These are phyloP conservation scores for Dryobates pubescens DNA, from an alignment of 2,797 vertebrate genomes.

Conservation along the genomic window DNA sequence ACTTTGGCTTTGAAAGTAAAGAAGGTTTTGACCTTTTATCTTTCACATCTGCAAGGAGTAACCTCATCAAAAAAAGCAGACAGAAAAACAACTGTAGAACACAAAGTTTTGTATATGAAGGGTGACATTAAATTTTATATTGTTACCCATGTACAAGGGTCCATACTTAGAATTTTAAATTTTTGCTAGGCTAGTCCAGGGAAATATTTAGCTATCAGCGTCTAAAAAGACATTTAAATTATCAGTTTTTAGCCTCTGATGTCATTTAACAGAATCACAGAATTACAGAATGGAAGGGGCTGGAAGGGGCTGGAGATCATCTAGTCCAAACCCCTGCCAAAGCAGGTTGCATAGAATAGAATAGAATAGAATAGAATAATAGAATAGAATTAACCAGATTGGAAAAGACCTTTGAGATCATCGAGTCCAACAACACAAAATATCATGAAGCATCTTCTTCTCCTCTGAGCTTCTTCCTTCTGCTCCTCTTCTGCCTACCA, in stretches of 20 bases:
- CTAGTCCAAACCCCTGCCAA: no score
- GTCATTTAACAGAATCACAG: not conserved
- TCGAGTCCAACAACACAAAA: no score
- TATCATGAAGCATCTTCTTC: not conserved
- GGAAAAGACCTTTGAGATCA: no score
- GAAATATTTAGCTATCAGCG: not conserved
- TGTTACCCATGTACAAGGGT: not conserved
- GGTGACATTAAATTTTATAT: not conserved
- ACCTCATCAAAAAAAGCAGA: not conserved
- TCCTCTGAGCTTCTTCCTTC: not conserved
- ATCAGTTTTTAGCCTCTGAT: not conserved
- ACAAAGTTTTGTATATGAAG: not conserved
- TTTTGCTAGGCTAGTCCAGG: not conserved
- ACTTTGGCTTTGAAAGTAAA: not conserved
- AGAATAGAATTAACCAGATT: no score
- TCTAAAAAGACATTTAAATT: not conserved
- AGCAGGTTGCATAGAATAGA: no score
- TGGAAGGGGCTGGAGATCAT: no score
- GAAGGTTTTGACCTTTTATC: not conserved
- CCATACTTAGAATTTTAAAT: not conserved
- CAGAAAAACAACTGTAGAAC: rapidly evolving
- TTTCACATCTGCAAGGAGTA: not conserved
- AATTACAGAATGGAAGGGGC: no score
- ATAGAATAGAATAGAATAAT: no score
- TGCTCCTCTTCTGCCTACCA: not conserved